Evolutionary conservation across 1,140 invertebrate species (phyloP).

Genomic region (Drosophila kanapiae): DNA sequence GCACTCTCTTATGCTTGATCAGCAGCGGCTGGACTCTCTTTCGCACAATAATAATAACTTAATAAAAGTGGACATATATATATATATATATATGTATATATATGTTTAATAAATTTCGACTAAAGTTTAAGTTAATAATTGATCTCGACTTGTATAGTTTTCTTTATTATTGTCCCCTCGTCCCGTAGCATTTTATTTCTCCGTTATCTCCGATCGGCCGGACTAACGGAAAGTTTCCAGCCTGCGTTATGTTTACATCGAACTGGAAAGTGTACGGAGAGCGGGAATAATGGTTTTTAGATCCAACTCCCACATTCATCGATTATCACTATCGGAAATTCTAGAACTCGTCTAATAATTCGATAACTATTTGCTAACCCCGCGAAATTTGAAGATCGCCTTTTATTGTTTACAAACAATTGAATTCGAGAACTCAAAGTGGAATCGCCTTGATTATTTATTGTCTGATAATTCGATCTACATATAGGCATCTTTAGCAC

Average conservation of each 20-base stretch:
- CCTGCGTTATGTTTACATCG: conserved; percentile 27
- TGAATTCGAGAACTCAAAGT: no score
- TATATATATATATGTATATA: conserved; percentile 1
- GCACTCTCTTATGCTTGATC: conserved; percentile 15
- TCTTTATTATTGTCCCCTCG: conserved; percentile 12
- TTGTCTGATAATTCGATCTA: neutral
- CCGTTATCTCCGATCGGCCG: conserved; percentile 25
- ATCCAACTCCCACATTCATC: neutral
- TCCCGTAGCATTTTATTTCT: conserved; percentile 16
- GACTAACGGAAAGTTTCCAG: conserved; percentile 39
- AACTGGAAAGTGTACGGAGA: conserved; percentile 7
- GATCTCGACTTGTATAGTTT: conserved; percentile 11
- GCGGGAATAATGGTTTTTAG: conserved; percentile 13
- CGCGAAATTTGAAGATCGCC: no score
- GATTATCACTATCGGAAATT: neutral
- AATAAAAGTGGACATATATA: conserved; percentile 19
- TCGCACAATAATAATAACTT: conserved; percentile 19
- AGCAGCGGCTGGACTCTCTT: conserved; percentile 6
- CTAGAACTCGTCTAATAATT: neutral
- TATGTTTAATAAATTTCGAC: conserved; percentile 62
- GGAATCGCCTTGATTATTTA: neutral
- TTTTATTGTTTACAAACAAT: neutral
- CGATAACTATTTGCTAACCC: neutral
- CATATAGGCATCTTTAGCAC: neutral
- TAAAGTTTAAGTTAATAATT: conserved; percentile 36